phyloP scores from a whole-genome alignment of 1,140 invertebrate species.

The Euwallacea similis region DNA sequence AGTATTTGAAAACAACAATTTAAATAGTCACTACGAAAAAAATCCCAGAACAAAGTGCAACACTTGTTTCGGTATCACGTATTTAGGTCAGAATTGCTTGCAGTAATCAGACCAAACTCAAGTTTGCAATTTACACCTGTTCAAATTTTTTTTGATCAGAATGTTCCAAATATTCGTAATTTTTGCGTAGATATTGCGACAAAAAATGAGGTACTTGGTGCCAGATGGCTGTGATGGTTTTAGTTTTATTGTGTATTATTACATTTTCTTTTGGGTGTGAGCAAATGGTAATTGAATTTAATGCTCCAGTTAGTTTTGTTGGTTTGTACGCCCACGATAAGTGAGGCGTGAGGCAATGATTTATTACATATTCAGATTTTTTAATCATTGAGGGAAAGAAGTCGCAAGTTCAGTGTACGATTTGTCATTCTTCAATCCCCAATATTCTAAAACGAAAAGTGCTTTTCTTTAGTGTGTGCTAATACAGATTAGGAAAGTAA shows the following conservation, averaged over 20 bases:
- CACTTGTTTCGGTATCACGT: conserved; percentile 29
- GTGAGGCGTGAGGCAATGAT: too few relatives aligned
- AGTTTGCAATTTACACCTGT: conserved; percentile 3
- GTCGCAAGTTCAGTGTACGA: too few relatives aligned
- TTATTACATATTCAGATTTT: too few relatives aligned
- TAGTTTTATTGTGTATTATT: background rate
- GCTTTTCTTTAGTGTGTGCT: too few relatives aligned
- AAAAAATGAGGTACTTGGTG: background rate
- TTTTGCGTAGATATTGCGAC: background rate
- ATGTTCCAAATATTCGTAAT: too few relatives aligned
- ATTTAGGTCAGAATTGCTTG: conserved; percentile 23
- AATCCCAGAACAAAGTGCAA: conserved; percentile 17
- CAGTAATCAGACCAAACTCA: conserved; percentile 11
- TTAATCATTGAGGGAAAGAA: too few relatives aligned
- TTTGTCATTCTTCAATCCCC: too few relatives aligned
- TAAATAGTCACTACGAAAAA: conserved; percentile 1
- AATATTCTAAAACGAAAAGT: too few relatives aligned
- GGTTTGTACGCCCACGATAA: background rate
- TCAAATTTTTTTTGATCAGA: too few relatives aligned
- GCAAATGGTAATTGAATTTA: conserved; percentile 7
- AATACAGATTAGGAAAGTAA: too few relatives aligned
- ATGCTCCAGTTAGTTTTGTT: conserved; percentile 3
- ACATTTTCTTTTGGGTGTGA: background rate
- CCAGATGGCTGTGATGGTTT: background rate
- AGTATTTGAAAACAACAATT: background rate